Base-by-base conservation (phyloP, 2,888 invertebrate genomes). In the Amphipoea oculea region DNA sequence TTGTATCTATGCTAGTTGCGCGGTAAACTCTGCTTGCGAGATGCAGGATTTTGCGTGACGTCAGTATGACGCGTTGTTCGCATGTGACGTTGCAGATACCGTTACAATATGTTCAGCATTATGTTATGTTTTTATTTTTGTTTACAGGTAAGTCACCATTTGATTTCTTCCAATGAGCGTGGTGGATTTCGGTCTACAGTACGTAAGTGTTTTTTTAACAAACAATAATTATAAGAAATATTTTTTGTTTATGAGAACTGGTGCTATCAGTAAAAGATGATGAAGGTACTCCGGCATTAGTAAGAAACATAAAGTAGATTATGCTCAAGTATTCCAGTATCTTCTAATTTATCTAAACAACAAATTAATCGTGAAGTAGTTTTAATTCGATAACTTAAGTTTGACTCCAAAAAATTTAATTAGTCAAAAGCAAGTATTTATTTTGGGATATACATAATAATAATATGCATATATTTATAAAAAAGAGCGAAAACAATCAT, bases 131-230 rank as follows among this genome's bases (percentile, higher is more conserved):
- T 42, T 67, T 42, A n/a, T 36, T 75, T 54, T 78, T 80, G 14
- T 69, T 87, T 76, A 51, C 85, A 86, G 87, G 86, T 86, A 86
- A 87, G 85, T 69, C 45, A 60, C 7, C 48, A 23, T 9, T 69
- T 20, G 0, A 20, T 48, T 40, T 36, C 23, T 20, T 23, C 5
- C 7, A 9, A n/a, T 40, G 1, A 23, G 1, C 14, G 9, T 20
- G 29, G 20, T 2, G 1, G 14, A 45, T 62, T 62, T 29, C 6
- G 4, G 11, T 17, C 5, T 23, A 23, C 4, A 4, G 9, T 42
- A 57, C 0, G 85, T 84, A 67, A 73, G 83, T 84, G 0, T 36
- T 45, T 65, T 73, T 20, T 17, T 11, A n/a, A 17, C 14, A 48
- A 20, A 68, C 6, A 29, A 45, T 68, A 29, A 45, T 68, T 3